Evolutionary conservation across 2,113 vertebrate species (phyloP).

Genomic region (sheep (Ovis aries)): DNA sequence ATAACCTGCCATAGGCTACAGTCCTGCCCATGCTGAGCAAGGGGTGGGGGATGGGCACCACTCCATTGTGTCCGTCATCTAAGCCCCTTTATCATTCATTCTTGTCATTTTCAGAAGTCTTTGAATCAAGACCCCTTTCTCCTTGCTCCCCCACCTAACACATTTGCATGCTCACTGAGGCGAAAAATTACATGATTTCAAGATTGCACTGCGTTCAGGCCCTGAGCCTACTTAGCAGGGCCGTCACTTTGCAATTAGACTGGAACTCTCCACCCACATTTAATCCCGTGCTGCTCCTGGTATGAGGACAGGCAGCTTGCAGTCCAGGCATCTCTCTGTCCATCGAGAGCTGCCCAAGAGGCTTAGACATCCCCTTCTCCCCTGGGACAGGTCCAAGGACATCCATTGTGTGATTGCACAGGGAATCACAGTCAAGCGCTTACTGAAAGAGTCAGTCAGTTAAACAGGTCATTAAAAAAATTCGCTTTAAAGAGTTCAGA

Average conservation of each 20-base stretch:
- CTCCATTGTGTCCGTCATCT: accelerated
- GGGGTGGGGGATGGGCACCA: neutral
- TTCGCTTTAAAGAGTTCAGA: neutral
- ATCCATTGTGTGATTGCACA: neutral
- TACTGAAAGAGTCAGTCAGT: neutral
- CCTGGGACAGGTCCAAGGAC: neutral
- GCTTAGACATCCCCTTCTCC: neutral
- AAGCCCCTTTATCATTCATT: conserved; percentile 21
- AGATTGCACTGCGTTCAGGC: conserved; percentile 69
- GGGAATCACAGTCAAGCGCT: neutral
- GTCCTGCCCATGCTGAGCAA: neutral
- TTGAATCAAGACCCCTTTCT: conserved; percentile 52
- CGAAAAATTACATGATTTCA: conserved; percentile 81
- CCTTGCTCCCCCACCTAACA: conserved; percentile 34
- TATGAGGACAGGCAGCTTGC: neutral
- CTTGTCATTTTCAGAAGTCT: neutral
- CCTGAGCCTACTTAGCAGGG: conserved; percentile 63
- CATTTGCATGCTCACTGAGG: conserved; percentile 78
- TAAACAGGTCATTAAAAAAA: neutral
- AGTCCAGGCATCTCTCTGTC: neutral
- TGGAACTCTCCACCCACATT: neutral
- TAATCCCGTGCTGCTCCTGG: neutral
- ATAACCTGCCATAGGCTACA: neutral
- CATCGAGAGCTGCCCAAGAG: neutral
- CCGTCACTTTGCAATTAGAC: conserved; percentile 70